Percentiles rank a stretch among this genome's conserved stretches.
Evolutionary conservation across 2,113 vertebrate species (phyloP).

Genomic region (Eudyptes chrysolophus): DNA sequence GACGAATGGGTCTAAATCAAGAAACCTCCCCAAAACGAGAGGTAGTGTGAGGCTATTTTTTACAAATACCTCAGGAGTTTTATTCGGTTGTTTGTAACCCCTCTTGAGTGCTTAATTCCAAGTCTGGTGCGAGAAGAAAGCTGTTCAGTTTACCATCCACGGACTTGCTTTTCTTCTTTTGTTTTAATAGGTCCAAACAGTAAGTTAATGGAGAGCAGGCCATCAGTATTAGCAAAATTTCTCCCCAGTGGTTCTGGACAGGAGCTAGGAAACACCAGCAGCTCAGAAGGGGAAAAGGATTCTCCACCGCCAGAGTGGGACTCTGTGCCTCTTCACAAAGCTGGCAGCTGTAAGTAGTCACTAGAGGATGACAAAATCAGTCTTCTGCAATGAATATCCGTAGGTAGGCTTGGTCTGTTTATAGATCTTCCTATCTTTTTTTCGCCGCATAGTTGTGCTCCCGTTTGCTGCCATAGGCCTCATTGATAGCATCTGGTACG

Average conservation of each 20-base stretch:
- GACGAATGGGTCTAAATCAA: constrained; percentile 76
- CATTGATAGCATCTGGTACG: neutral
- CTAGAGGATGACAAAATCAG: neutral
- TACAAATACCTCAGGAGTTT: neutral
- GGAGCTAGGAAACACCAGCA: constrained; percentile 91
- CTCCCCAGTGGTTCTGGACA: constrained; percentile 79
- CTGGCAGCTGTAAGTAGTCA: constrained; percentile 83
- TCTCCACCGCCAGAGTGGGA: constrained; percentile 95
- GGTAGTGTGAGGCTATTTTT: constrained; percentile 57
- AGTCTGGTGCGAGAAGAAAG: neutral
- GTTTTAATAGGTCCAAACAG: constrained; percentile 68
- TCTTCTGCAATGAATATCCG: neutral
- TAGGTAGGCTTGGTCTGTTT: neutral
- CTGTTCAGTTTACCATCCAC: neutral
- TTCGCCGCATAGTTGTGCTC: neutral
- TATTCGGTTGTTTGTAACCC: neutral
- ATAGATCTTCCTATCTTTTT: neutral
- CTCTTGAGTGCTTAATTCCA: neutral
- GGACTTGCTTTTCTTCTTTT: neutral
- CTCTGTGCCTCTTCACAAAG: constrained; percentile 83
- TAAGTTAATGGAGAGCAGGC: constrained; percentile 85
- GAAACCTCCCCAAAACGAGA: constrained; percentile 81
- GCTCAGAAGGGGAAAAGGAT: constrained; percentile 97
- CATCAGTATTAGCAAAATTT: constrained; percentile 82
- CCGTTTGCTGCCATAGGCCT: neutral